Evolutionary conservation across 1,140 invertebrate genomes (phyloP).

Genomic region (Eciton burchellii): DNA sequence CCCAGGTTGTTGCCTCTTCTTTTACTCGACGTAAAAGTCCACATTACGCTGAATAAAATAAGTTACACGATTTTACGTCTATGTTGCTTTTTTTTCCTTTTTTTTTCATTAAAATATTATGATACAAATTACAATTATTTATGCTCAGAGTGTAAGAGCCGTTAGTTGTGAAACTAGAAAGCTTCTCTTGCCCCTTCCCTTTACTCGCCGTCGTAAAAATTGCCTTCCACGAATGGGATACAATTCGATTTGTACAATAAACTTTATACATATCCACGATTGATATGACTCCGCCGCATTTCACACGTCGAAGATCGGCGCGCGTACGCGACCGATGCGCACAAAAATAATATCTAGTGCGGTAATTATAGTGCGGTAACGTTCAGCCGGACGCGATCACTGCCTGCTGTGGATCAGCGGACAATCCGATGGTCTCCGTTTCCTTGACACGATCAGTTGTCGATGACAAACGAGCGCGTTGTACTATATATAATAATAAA

Average conservation of each 20-base stretch:
- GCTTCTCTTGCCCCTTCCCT: slow-evolving; percentile 71
- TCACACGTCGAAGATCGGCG: slow-evolving; percentile 12
- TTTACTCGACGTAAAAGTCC: slow-evolving; percentile 73
- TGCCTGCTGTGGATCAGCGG: slow-evolving; percentile 1
- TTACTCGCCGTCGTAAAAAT: slow-evolving; percentile 66
- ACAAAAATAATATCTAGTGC: slow-evolving; percentile 49
- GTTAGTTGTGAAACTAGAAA: slow-evolving; percentile 75
- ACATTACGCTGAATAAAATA: slow-evolving; percentile 81
- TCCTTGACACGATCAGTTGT: slow-evolving; percentile 5
- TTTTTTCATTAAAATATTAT: slow-evolving; percentile 79
- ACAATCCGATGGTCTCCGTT: neutral
- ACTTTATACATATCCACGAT: slow-evolving; percentile 68
- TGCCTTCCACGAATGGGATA: slow-evolving; percentile 55
- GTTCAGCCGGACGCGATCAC: slow-evolving; percentile 30
- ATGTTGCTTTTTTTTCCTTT: too few relatives aligned
- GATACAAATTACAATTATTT: slow-evolving; percentile 82
- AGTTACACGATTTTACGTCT: slow-evolving; percentile 80
- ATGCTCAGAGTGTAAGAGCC: slow-evolving; percentile 81
- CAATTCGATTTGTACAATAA: slow-evolving; percentile 77
- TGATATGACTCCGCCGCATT: slow-evolving; percentile 62
- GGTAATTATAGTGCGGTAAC: slow-evolving; percentile 30
- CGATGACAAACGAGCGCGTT: slow-evolving; percentile 22
- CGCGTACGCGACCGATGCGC: neutral
- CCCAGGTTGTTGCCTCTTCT: slow-evolving; percentile 24
- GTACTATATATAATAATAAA: slow-evolving; percentile 53